Base-by-base conservation (phyloP, 1,140 invertebrate genomes). In the Zaprionus lachaisei region DNA sequence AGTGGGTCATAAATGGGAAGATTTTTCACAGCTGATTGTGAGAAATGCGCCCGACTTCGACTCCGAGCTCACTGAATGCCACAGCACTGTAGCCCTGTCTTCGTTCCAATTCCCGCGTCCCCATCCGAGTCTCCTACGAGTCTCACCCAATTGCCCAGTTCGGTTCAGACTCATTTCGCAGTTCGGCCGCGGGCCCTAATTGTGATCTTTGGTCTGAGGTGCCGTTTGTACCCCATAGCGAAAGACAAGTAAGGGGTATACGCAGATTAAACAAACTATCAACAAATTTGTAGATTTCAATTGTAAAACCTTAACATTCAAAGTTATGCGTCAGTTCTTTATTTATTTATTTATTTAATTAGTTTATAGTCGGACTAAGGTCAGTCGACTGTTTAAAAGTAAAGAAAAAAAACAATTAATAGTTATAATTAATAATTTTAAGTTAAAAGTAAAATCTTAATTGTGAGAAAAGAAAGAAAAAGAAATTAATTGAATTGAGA, bases 1-100 rank as follows among this genome's bases (percentile, higher is more conserved):
- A 90, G 85, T 90, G 85, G 85, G 76, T 72, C 85, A 90, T 90
- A 90, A 90, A 90, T 90, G 86, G 79, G 72, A 80, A 80, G 86
- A 85, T 85, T 90, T 89, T 90, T 90, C 85, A 90, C 85, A 90
- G 86, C 86, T 82, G 85, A 90, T 90, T 90, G 86, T 83, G 85
- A 90, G 85, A 90, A 90, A 78, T 70, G 70, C 67, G 60, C 65
- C 31, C 67, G 56, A 34, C 83, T 51, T 17, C n/a, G 41, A 17
- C 47, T 20, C 47, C 47, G 20, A 51, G 14, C 15, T 41, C 38
- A 41, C 47, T 83, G 84, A 83, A 87, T 89, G 80, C 38, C 74
- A 38, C 57, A 55, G 58, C 84, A 76, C 80, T 87, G 83, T 87
- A 60, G 51, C 31, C 41, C 9, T 17, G 24, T 64, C 51, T 65